phyloP scores from a whole-genome alignment of 2,888 invertebrate genomes.

The Galerucella calmariensis region DNA sequence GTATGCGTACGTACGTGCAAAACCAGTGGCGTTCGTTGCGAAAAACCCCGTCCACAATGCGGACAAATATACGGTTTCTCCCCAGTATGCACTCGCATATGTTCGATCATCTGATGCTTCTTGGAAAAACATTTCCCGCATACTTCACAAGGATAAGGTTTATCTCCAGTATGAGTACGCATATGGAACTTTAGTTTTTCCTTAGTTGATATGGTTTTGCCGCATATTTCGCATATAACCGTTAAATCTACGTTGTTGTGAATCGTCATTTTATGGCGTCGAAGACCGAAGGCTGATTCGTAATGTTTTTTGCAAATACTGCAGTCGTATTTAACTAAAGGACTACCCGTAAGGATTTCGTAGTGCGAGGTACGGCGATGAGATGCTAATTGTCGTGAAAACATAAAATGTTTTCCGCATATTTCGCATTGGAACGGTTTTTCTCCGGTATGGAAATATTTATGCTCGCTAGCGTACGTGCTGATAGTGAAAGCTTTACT shows the following conservation, averaged over 20 bases:
- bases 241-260: conserved; percentile 63
- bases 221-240: conserved; percentile 56
- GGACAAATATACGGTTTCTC: conserved; percentile 52
- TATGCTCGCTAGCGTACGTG: conserved; percentile 53
- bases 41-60: conserved; percentile 55
- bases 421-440: conserved; percentile 67
- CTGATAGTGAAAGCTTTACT: conserved; percentile 55
- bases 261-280: conserved; percentile 60
- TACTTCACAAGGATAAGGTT: conserved; percentile 51
- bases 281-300: conserved; percentile 56
- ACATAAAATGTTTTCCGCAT: conserved; percentile 67
- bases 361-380: conserved; percentile 66
- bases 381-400: conserved; percentile 65
- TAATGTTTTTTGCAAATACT: conserved; percentile 65
- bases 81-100: conserved; percentile 54
- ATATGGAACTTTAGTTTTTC: conserved; percentile 53
- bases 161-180: conserved; percentile 55
- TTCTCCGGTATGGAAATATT: conserved; percentile 56
- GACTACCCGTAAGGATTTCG: conserved; percentile 57
- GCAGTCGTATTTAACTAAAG: conserved; percentile 62
- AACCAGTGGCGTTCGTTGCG: conserved; percentile 51
- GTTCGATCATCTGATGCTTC: conserved; percentile 49
- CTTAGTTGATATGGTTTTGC: conserved; percentile 50
- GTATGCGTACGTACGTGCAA: conserved; percentile 52
- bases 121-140: conserved; percentile 50